Evolutionary conservation across 2,113 vertebrate genomes (phyloP).

Genomic region (Pandion haliaetus): DNA sequence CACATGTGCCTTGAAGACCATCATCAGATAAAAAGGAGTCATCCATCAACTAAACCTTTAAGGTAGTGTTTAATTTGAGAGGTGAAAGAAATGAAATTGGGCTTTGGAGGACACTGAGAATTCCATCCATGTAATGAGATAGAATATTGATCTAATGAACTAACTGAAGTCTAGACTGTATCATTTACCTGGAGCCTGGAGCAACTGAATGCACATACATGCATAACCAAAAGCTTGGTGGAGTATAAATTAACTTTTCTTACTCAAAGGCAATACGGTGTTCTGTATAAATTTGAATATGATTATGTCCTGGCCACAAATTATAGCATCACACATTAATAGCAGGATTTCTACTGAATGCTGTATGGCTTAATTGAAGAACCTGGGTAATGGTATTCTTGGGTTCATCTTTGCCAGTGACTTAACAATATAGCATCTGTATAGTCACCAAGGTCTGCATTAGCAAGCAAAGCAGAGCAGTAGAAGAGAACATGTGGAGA

Average conservation of each 20-base stretch:
- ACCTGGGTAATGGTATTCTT: not conserved
- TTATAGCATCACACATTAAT: not conserved
- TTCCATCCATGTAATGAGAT: conserved; percentile 47
- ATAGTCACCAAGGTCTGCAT: not conserved
- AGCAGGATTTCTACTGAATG: not conserved
- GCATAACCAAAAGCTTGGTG: not conserved
- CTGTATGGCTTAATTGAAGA: not conserved
- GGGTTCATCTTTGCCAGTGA: not conserved
- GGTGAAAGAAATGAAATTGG: conserved; percentile 66
- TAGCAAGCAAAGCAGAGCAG: not conserved
- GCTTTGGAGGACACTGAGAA: conserved; percentile 39
- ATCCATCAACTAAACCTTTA: conserved; percentile 64
- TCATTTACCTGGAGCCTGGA: conserved; percentile 18
- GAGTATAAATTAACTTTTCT: conserved; percentile 45
- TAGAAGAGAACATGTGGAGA: not conserved
- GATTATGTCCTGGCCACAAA: not conserved
- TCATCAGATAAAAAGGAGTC: conserved; percentile 9
- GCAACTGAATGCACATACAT: not conserved
- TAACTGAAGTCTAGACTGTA: conserved; percentile 26
- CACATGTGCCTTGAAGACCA: conserved; percentile 49
- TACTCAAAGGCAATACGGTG: not conserved
- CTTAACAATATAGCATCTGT: not conserved
- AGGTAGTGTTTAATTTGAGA: conserved; percentile 69
- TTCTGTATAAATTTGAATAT: not conserved
- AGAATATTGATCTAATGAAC: conserved; percentile 62